A percentile compares a stretch with the other conserved stretches of the same genome.
phyloP scores from a whole-genome alignment of 2,888 invertebrate genomes.

The Miltochrista miniata region DNA sequence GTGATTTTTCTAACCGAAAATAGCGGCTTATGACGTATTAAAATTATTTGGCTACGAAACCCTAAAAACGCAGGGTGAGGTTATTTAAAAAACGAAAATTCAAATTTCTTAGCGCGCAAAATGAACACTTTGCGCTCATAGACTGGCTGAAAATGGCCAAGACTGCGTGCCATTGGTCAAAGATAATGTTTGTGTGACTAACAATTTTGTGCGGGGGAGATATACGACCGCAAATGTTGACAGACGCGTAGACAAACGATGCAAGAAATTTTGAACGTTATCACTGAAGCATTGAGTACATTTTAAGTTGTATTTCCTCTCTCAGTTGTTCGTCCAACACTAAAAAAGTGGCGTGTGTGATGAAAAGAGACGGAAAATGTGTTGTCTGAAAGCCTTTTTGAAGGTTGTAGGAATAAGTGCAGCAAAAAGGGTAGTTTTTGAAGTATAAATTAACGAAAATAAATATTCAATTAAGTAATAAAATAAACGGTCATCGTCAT shows the following conservation, averaged over 20 bases:
- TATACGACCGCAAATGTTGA: conserved; percentile 78
- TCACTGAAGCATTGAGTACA: not conserved
- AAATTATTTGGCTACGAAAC: too few species aligned
- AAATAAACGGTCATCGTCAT: not conserved
- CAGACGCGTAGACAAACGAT: conserved; percentile 48
- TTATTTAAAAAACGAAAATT: conserved; percentile 36
- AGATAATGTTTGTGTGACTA: conserved; percentile 79
- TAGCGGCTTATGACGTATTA: too few species aligned
- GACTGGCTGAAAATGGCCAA: conserved; percentile 73
- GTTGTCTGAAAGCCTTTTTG: conserved; percentile 47
- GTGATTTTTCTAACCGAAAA: too few species aligned
- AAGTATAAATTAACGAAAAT: too few species aligned
- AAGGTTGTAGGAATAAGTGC: conserved; percentile 34
- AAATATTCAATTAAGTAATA: too few species aligned
- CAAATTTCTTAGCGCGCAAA: conserved; percentile 59
- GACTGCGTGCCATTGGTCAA: conserved; percentile 78
- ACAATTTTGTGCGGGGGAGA: conserved; percentile 76
- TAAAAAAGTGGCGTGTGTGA: conserved; percentile 49
- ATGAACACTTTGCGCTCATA: conserved; percentile 54
- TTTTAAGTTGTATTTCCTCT: conserved; percentile 30
- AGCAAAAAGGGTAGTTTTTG: too few species aligned
- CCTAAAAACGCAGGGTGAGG: not conserved
- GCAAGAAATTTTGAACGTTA: conserved; percentile 44
- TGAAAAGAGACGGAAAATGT: conserved; percentile 57
- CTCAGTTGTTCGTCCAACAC: conserved; percentile 24